Percentiles rank a stretch among this genome's conserved stretches.
Conservation (phyloP, 2,113 vertebrate genomes). For the Sinocyclocheilus rhinocerous region DNA sequence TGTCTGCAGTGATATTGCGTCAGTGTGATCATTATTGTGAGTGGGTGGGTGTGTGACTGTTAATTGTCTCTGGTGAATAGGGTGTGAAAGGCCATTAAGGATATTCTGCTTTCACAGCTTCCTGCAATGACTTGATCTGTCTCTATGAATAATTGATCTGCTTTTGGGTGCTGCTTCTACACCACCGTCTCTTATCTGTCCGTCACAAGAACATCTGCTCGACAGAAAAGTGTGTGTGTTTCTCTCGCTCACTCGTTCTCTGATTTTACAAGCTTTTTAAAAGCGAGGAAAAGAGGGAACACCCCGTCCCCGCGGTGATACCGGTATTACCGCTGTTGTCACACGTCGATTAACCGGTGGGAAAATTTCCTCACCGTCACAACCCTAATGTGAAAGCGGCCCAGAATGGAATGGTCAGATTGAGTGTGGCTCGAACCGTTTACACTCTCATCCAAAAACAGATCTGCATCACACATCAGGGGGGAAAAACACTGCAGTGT, state of each 20-base stretch:
- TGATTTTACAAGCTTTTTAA: not conserved
- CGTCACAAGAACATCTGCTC: conserved; percentile 55
- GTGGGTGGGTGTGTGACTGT: not conserved
- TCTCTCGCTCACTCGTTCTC: conserved; percentile 15
- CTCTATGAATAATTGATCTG: conserved; percentile 56
- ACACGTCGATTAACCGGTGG: no score
- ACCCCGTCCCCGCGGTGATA: no score
- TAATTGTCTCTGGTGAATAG: conserved; percentile 31
- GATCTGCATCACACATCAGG: not conserved
- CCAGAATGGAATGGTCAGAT: not conserved
- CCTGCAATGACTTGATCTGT: conserved; percentile 50
- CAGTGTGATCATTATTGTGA: conserved; percentile 24
- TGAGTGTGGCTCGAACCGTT: not conserved
- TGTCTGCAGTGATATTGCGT: not conserved
- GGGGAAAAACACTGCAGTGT: not conserved
- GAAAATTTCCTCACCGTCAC: no score
- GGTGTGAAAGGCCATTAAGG: conserved; percentile 32
- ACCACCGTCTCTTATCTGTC: conserved; percentile 45
- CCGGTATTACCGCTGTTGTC: no score
- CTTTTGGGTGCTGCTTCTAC: conserved; percentile 48
- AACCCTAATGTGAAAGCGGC: not conserved
- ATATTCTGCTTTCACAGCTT: conserved; percentile 55
- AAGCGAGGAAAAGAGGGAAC: no score
- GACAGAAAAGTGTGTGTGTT: conserved; percentile 12
- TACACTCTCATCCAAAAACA: not conserved